These are phyloP conservation scores for Plecturocebus donacophilus DNA, from an alignment of 2,113 vertebrate genomes.

Conservation along the genomic window DNA sequence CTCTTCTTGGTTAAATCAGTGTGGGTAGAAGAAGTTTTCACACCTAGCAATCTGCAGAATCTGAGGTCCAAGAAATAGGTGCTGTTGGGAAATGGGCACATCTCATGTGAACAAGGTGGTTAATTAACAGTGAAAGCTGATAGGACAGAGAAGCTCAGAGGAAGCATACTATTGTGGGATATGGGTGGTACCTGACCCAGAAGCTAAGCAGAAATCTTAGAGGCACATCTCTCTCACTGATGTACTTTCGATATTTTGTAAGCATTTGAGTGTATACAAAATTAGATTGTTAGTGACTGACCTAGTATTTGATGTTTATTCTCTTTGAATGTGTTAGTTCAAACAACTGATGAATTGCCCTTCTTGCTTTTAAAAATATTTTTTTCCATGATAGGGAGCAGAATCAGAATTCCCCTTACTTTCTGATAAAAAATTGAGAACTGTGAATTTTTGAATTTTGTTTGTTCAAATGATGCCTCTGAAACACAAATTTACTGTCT, in stretches of 20 bases:
- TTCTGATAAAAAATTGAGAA: slow-evolving; percentile 14
- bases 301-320: not conserved
- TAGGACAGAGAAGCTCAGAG: not conserved
- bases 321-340: not conserved
- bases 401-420: slow-evolving; percentile 36
- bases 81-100: slow-evolving; percentile 56
- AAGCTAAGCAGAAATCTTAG: not conserved
- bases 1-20: slow-evolving; percentile 45
- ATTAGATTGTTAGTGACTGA: not conserved
- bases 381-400: not conserved
- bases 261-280: not conserved
- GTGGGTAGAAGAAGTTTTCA: slow-evolving; percentile 58
- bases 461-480: not conserved
- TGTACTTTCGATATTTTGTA: slow-evolving; percentile 16
- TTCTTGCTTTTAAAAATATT: not conserved
- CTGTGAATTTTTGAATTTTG: slow-evolving; percentile 5
- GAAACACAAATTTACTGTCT: not conserved
- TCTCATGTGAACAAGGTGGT: slow-evolving; percentile 9
- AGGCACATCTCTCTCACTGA: not conserved
- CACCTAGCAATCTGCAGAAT: slow-evolving; percentile 56
- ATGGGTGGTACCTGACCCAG: not conserved
- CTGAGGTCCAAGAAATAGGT: slow-evolving; percentile 59
- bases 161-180: not conserved
- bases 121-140: slow-evolving; percentile 25
- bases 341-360: not conserved